Conservation (phyloP, 2,797 vertebrate species). For the Periparus ater region DNA sequence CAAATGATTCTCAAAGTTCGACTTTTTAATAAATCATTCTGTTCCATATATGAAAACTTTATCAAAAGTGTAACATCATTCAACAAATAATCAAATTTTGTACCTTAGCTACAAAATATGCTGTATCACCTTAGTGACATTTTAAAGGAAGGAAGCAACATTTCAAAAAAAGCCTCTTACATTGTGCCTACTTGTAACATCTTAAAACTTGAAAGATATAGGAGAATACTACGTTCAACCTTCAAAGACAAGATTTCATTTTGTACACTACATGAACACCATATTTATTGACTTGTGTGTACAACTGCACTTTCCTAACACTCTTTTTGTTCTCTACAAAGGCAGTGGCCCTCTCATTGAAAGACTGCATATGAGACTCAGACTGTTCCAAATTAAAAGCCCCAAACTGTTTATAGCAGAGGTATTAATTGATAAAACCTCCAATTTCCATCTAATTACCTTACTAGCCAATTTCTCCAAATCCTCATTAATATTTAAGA, state of each 20-base stretch:
- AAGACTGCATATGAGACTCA: background rate
- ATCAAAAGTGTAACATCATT: background rate
- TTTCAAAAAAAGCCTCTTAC: background rate
- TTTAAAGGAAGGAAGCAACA: background rate
- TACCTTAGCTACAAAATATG: background rate
- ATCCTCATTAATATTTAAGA: constrained; percentile 43
- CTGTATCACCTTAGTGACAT: background rate
- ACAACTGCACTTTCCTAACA: background rate
- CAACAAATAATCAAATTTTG: background rate
- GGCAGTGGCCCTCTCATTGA: background rate
- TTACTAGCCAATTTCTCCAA: constrained; percentile 17
- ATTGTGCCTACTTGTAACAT: background rate
- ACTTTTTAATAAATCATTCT: background rate
- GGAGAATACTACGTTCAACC: background rate
- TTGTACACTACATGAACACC: background rate
- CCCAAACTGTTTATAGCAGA: constrained; percentile 25
- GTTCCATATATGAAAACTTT: background rate
- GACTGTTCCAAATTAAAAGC: constrained; percentile 40
- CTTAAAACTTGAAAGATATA: background rate
- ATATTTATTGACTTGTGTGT: background rate
- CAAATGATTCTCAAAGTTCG: background rate
- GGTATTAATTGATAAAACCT: constrained; percentile 8
- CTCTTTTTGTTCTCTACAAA: background rate
- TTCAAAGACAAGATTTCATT: background rate
- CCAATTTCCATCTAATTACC: constrained; percentile 56